These are phyloP conservation scores for Grammomys dolichurus DNA, from an alignment of 2,113 vertebrate genomes.

Conservation along the genomic window DNA sequence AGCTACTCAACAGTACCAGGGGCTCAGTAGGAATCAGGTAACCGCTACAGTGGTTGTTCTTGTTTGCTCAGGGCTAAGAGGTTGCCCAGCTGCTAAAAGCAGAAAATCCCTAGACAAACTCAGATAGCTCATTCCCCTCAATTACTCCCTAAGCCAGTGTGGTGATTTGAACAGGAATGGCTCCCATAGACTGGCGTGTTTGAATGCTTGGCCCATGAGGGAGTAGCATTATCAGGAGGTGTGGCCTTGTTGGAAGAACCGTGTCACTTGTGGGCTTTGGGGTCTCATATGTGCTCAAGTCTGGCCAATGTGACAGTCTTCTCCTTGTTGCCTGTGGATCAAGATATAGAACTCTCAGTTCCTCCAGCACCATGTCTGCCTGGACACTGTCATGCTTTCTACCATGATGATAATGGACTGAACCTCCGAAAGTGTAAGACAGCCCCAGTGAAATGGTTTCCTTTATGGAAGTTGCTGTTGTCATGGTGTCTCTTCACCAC, in stretches of 20 bases:
- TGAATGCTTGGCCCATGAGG: not conserved
- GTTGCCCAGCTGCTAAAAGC: not conserved
- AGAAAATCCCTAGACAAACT: not conserved
- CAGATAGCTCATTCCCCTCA: not conserved
- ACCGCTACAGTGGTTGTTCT: too few relatives aligned
- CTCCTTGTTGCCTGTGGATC: not conserved
- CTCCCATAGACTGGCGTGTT: not conserved
- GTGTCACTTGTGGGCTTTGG: not conserved
- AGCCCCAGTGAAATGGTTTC: not conserved
- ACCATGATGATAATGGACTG: not conserved
- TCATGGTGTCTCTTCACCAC: not conserved
- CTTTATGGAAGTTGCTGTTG: not conserved
- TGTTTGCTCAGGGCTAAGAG: not conserved
- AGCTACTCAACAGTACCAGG: not conserved
- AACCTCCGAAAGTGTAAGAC: not conserved
- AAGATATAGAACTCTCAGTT: not conserved
- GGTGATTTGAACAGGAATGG: not conserved
- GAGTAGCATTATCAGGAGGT: not conserved
- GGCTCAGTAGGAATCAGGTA: not conserved
- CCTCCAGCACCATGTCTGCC: not conserved
- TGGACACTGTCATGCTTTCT: not conserved
- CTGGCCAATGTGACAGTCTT: not conserved
- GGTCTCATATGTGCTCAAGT: not conserved
- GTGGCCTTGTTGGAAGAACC: not conserved
- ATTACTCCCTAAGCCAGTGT: not conserved